phyloP scores from a whole-genome alignment of 2,797 vertebrate species.

The Ispidina picta region DNA sequence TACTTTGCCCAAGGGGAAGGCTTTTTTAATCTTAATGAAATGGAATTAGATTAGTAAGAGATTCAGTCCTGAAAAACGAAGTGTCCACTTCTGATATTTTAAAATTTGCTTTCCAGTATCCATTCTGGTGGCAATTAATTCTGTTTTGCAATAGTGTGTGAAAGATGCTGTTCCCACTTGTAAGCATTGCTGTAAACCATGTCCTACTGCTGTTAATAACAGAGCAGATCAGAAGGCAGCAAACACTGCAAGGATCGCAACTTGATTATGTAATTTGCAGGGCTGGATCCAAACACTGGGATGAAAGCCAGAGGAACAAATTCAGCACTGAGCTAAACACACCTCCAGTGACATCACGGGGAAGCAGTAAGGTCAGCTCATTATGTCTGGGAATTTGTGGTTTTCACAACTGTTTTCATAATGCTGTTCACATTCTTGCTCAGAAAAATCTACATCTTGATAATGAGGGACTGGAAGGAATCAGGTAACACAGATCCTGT shows the following conservation, averaged over 20 bases:
- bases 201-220: background rate
- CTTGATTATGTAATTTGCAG: background rate
- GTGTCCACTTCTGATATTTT: background rate
- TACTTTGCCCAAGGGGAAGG: background rate
- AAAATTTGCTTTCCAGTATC: background rate
- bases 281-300: constrained; percentile 27
- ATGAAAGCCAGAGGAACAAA: constrained; percentile 29
- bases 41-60: background rate
- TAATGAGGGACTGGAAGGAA: background rate
- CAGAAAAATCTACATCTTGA: background rate
- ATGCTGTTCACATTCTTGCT: background rate
- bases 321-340: background rate
- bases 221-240: constrained; percentile 33
- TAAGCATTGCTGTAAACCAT: background rate
- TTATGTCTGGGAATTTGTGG: background rate
- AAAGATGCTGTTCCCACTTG: background rate
- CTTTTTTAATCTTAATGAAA: background rate
- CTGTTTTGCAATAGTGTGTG: background rate
- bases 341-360: constrained; percentile 21
- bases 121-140: background rate
- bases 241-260: background rate
- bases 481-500: background rate
- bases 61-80: background rate
- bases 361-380: background rate
- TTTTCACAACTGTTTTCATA: background rate